Conservation (phyloP, 2,888 invertebrate genomes). For the Tiphia femorata region DNA sequence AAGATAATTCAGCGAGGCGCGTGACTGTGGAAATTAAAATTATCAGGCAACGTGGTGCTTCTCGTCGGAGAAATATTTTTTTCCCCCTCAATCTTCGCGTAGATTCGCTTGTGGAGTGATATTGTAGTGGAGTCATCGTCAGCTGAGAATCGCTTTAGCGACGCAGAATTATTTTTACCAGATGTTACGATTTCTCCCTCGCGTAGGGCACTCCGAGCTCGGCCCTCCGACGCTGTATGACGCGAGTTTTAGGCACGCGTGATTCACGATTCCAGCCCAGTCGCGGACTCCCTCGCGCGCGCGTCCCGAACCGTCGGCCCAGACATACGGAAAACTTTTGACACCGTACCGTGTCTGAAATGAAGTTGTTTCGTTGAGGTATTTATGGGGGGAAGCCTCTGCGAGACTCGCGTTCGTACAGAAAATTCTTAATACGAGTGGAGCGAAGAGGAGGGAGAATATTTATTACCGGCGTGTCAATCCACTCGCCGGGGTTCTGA, state of each 20-base stretch:
- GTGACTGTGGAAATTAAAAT: too few species aligned
- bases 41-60: too few species aligned
- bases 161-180: conserved; percentile 35
- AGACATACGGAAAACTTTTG: neutral
- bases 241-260: conserved; percentile 21
- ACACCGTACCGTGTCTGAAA: neutral
- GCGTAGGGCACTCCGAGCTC: too few species aligned
- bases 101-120: too few species aligned
- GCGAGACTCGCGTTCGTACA: conserved; percentile 17
- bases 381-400: neutral
- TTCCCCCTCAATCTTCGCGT: too few species aligned
- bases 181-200: neutral
- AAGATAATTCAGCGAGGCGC: too few species aligned
- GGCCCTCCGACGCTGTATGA: neutral
- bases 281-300: conserved; percentile 19
- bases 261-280: conserved; percentile 55
- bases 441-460: conserved; percentile 26
- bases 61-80: too few species aligned
- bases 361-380: neutral
- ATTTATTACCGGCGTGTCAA: conserved; percentile 39
- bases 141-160: conserved; percentile 19
- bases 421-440: conserved; percentile 8
- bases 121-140: conserved; percentile 13
- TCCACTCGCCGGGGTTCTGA: conserved; percentile 37
- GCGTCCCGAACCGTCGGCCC: conserved; percentile 1